phyloP scores from a whole-genome alignment of 2,113 vertebrate genomes.

The Lamprologus tigripictilis region DNA sequence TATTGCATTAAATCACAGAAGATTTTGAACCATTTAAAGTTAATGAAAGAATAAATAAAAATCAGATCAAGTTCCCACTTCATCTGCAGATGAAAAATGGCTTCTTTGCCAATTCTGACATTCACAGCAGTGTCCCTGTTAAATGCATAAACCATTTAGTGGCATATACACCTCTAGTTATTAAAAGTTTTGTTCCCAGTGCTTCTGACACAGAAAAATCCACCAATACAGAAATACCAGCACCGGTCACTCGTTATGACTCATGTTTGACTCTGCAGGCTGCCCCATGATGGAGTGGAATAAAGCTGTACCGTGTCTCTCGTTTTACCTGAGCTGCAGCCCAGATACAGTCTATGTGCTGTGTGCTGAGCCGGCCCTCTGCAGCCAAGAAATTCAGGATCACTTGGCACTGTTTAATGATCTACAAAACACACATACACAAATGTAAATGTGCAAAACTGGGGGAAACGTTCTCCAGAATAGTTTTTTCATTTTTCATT shows the following conservation, averaged over 20 bases:
- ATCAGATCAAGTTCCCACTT: not conserved
- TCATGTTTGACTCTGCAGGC: not conserved
- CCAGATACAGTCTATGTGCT: slow-evolving; percentile 98
- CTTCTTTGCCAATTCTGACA: not conserved
- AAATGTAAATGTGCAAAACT: not conserved
- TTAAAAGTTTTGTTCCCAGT: not conserved
- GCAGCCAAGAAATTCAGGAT: slow-evolving; percentile 99
- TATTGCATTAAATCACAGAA: not conserved
- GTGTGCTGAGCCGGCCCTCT: slow-evolving; percentile 94
- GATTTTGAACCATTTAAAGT: not conserved
- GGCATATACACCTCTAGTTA: not conserved
- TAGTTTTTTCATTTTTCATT: not conserved
- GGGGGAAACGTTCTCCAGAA: not conserved
- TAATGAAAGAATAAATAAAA: not conserved
- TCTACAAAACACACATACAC: slow-evolving; percentile 68
- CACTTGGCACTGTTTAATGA: slow-evolving; percentile 99
- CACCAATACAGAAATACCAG: not conserved
- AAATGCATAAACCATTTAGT: not conserved
- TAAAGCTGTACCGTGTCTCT: not conserved
- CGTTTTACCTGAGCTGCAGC: slow-evolving; percentile 89
- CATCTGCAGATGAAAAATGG: not conserved
- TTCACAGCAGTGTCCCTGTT: not conserved
- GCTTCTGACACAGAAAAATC: not conserved
- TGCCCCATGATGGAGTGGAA: not conserved
- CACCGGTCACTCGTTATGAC: not conserved